phyloP scores from a whole-genome alignment of 2,888 invertebrate genomes.

The Microctonus hyperodae region DNA sequence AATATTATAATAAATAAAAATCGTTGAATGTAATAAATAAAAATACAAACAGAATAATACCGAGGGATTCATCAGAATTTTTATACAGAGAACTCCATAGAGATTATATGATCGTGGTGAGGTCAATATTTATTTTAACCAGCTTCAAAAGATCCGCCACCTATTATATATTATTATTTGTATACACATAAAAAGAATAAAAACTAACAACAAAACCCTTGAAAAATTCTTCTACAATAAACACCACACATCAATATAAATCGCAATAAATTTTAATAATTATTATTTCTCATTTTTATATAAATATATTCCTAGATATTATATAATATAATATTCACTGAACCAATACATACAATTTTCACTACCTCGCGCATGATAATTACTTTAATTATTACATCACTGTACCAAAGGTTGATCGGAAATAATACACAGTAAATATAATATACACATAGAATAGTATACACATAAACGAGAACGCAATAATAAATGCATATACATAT shows the following conservation, averaged over 20 bases:
- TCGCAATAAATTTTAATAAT: background rate
- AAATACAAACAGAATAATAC: background rate
- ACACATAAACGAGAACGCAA: too few species aligned
- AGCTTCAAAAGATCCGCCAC: constrained; percentile 35
- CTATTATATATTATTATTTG: constrained; percentile 17
- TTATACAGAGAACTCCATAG: constrained; percentile 31
- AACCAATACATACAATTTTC: constrained; percentile 7
- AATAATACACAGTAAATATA: constrained; percentile 26
- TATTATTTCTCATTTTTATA: background rate
- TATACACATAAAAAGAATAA: background rate
- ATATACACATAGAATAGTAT: too few species aligned
- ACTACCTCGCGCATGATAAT: constrained; percentile 50
- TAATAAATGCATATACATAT: too few species aligned
- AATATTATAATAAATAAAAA: background rate
- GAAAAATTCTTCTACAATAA: background rate
- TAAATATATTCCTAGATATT: background rate
- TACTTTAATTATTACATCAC: constrained; percentile 61
- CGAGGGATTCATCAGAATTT: background rate
- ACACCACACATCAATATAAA: background rate
- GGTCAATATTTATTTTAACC: constrained; percentile 48
- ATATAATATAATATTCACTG: background rate
- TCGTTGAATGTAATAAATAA: background rate
- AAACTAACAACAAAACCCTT: background rate
- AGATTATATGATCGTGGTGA: constrained; percentile 43
- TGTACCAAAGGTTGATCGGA: constrained; percentile 59